Evolutionary conservation across 92 coral and sea anemone genomes (phyloP).

Genomic region (Umimayanthus kanabou): DNA sequence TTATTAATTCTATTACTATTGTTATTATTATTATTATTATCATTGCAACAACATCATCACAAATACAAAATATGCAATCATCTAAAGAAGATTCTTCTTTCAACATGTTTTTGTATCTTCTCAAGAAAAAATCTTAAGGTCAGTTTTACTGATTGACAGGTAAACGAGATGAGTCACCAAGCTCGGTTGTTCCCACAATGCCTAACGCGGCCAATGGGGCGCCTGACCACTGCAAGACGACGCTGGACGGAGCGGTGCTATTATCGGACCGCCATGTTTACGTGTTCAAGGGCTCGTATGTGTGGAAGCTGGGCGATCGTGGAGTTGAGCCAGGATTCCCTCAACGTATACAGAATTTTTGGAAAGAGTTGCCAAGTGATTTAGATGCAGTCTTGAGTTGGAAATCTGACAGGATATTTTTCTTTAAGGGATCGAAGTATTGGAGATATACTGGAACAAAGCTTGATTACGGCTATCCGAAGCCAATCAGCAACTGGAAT

Average conservation of each 20-base stretch:
- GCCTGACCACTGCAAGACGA: slow-evolving; percentile 52
- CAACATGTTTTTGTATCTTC: too few species aligned
- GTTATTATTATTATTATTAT: too few species aligned
- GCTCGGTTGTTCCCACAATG: slow-evolving; percentile 27
- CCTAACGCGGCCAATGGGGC: slow-evolving; percentile 33
- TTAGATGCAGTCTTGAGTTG: slow-evolving; percentile 60
- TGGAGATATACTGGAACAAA: slow-evolving; percentile 32
- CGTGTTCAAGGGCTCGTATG: slow-evolving; percentile 53
- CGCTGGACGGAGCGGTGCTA: slow-evolving; percentile 49
- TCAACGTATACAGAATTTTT: slow-evolving; percentile 51
- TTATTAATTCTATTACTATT: too few species aligned
- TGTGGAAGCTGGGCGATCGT: slow-evolving; percentile 61
- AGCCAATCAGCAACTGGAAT: slow-evolving; percentile 34
- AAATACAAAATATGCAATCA: too few species aligned
- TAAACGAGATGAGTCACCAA: slow-evolving; percentile 32
- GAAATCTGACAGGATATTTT: slow-evolving; percentile 39
- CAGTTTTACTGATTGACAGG: neutral
- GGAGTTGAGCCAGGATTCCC: slow-evolving; percentile 57
- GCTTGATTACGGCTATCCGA: slow-evolving; percentile 45
- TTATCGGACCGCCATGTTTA: slow-evolving; percentile 58
- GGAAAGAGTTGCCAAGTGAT: slow-evolving; percentile 48
- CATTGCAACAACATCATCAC: too few species aligned
- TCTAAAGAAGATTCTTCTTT: too few species aligned
- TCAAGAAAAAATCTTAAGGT: neutral
- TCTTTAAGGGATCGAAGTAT: slow-evolving; percentile 64